These are phyloP conservation scores for Pygoscelis adeliae DNA, from an alignment of 2,113 vertebrate species.

Conservation along the genomic window DNA sequence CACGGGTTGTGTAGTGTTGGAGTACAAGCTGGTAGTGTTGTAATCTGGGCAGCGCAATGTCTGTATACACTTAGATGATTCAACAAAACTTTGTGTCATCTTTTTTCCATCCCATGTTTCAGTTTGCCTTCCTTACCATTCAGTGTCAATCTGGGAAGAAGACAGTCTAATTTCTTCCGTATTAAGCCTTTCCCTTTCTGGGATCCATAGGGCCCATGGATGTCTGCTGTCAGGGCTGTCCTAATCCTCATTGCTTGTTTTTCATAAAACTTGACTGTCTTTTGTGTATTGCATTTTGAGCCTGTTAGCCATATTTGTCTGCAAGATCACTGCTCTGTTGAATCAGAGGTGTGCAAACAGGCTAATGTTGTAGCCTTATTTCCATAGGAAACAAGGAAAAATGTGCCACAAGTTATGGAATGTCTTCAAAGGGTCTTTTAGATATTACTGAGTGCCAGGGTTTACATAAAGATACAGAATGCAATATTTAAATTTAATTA, in stretches of 20 bases:
- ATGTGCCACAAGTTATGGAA: neutral
- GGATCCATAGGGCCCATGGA: fast-evolving
- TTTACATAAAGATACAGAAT: neutral
- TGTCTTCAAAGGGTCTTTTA: neutral
- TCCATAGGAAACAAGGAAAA: neutral
- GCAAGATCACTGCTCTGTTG: neutral
- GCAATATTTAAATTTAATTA: neutral
- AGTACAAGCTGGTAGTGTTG: neutral
- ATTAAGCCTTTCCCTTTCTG: neutral
- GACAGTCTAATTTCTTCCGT: neutral
- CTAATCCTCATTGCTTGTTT: neutral
- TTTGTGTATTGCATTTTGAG: neutral
- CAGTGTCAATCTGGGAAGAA: neutral
- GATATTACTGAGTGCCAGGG: neutral
- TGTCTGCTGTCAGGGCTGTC: neutral
- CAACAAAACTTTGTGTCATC: neutral
- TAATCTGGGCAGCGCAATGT: neutral
- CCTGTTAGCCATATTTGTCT: neutral
- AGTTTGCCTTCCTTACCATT: neutral
- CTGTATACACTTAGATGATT: neutral
- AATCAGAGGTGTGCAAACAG: neutral
- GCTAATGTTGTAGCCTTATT: neutral
- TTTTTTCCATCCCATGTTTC: neutral
- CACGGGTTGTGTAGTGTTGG: neutral
- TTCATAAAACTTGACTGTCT: neutral